These are phyloP conservation scores for Emydura subglobosa DNA, from an alignment of 2,113 vertebrate genomes.

Conservation along the genomic window DNA sequence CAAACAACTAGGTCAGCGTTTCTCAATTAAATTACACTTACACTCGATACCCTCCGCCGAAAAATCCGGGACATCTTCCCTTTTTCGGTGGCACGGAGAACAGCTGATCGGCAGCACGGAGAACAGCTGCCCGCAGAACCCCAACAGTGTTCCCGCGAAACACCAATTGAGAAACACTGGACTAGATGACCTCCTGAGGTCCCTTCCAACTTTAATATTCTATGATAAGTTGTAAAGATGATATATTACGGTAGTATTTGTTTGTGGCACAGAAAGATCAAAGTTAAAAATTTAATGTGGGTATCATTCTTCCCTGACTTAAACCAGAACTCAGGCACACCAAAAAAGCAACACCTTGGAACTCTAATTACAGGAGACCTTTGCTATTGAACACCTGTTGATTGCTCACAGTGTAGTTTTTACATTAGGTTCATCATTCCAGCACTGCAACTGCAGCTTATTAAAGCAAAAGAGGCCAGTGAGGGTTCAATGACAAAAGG, in stretches of 20 bases:
- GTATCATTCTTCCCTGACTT: not conserved
- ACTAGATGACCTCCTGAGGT: too few relatives aligned
- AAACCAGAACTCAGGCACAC: not conserved
- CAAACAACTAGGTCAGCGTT: too few relatives aligned
- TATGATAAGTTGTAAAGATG: not conserved
- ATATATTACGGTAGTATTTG: accelerated
- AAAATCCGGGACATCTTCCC: too few relatives aligned
- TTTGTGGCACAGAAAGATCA: not conserved
- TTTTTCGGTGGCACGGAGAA: too few relatives aligned
- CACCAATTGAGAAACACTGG: too few relatives aligned
- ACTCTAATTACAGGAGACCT: not conserved
- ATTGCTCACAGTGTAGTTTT: not conserved
- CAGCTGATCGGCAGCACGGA: too few relatives aligned
- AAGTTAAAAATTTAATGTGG: not conserved
- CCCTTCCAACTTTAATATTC: too few relatives aligned
- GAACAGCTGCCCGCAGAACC: too few relatives aligned
- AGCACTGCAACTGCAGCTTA: not conserved
- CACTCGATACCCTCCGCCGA: too few relatives aligned
- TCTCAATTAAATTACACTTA: too few relatives aligned
- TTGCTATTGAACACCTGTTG: not conserved
- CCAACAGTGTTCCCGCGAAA: too few relatives aligned
- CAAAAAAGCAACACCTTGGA: not conserved
- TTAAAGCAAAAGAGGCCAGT: not conserved
- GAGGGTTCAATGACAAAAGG: not conserved
- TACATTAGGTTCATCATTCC: not conserved